A percentile compares a stretch with the other conserved stretches of the same genome.
Evolutionary conservation across 92 coral and sea anemone genomes (phyloP).

Genomic region (Siderastrea siderea): DNA sequence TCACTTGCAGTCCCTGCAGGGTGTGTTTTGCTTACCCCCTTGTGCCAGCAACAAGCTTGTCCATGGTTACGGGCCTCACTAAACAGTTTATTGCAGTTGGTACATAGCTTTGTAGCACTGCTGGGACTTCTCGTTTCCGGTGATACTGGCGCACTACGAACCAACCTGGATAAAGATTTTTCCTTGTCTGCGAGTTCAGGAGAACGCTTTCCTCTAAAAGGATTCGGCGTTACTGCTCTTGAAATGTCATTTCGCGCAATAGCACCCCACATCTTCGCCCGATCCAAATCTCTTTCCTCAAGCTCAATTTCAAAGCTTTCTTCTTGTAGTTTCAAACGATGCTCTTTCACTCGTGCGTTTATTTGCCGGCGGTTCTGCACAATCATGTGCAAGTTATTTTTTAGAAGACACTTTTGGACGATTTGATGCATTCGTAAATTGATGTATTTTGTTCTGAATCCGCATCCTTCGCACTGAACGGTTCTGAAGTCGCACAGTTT

Average conservation of each 20-base stretch:
- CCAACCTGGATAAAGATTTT: constrained; percentile 4
- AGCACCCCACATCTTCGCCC: constrained; percentile 79
- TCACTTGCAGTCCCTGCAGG: no score
- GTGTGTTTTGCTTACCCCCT: constrained; percentile 78
- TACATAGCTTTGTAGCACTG: constrained; percentile 59
- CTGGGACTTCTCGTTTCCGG: neutral
- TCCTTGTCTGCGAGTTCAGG: constrained; percentile 6
- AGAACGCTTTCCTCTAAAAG: neutral
- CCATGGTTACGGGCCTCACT: constrained; percentile 69
- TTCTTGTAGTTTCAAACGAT: constrained; percentile 77
- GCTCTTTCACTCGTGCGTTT: constrained; percentile 76
- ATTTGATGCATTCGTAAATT: constrained; percentile 91
- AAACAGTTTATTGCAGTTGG: constrained; percentile 84
- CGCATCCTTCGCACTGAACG: constrained; percentile 90
- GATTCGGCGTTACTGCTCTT: constrained; percentile 40
- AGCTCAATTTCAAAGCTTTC: constrained; percentile 83
- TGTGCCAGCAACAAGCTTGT: constrained; percentile 94
- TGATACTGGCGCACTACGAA: constrained; percentile 63
- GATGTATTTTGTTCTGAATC: constrained; percentile 75
- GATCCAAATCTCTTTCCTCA: constrained; percentile 86
- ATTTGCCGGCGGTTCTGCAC: constrained; percentile 90
- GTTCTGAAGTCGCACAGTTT: constrained; percentile 77
- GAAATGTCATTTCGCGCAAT: constrained; percentile 75
- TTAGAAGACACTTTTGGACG: constrained; percentile 83
- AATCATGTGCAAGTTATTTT: constrained; percentile 84